These are phyloP conservation scores for Montipora capricornis DNA, from an alignment of 64 coral and sea anemone species.

Conservation along the genomic window DNA sequence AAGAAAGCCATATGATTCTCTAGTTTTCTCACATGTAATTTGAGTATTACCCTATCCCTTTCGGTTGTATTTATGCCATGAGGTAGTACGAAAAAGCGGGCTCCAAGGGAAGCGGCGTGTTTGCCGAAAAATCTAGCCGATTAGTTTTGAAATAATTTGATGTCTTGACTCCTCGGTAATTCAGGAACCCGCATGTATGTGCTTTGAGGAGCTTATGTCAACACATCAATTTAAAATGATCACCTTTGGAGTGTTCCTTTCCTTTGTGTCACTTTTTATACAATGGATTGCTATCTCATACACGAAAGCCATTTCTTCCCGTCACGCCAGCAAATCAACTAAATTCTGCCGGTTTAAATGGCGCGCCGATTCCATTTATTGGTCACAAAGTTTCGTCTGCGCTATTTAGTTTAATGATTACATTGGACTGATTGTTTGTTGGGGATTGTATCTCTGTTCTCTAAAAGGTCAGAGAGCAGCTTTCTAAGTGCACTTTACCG, in stretches of 20 bases:
- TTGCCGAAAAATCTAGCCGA: no score
- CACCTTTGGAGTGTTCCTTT: constrained; percentile 35
- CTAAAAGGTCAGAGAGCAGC: constrained; percentile 49
- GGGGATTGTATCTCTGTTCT: not conserved
- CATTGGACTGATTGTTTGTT: not conserved
- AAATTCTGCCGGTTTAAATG: not conserved
- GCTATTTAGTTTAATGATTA: not conserved
- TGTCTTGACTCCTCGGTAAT: constrained; percentile 13
- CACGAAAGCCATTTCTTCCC: constrained; percentile 16
- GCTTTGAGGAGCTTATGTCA: constrained; percentile 33
- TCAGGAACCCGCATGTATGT: constrained; percentile 26
- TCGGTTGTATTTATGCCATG: no score
- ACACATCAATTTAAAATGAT: constrained; percentile 47
- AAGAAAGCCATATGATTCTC: no score
- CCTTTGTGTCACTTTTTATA: constrained; percentile 40
- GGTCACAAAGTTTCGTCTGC: not conserved
- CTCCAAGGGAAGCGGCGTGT: no score
- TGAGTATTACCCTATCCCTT: no score
- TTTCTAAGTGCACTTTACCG: constrained; percentile 24
- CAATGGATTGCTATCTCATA: constrained; percentile 43
- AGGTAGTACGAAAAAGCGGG: no score
- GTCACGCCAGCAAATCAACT: not conserved
- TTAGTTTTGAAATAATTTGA: not conserved
- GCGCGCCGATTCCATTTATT: not conserved
- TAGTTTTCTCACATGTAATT: no score